Base-by-base conservation (phyloP, 2,113 vertebrate genomes). In the Leptocoma aspasia region DNA sequence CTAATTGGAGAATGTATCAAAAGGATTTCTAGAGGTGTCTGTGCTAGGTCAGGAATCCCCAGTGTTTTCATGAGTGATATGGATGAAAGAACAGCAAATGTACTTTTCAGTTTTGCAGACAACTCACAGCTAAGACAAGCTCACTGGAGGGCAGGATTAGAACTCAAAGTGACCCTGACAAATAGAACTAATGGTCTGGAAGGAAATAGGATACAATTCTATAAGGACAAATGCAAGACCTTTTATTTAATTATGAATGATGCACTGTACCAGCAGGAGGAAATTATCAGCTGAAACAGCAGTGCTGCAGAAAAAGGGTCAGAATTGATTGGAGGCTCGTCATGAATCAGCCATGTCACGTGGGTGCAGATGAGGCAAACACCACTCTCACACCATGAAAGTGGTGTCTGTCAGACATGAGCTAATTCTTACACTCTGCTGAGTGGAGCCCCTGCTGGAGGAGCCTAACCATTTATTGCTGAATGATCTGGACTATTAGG, bases 181-280 rank as follows among this genome's bases (percentile, higher is more conserved):
- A 72, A 80, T 57, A 65, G 53, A 90, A 65, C 78, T 85, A 90
- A 61, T 70, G 28, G 15, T 61, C 66, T 79, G 53, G 63, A 93
- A 91, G 70, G 79, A 95, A 94, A 45, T 2, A 70, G 60, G 69
- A 70, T 84, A 70, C 28, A 65, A 22, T 73, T 91, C 65, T 75
- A 8, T 50, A 49, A 71, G 59, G 88, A 50, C 18, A 92, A 84
- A 77, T 64, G 49, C 8, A 69, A 68, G 78, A 69, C n/a, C 37
- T 85, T 84, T 82, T 45, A 80, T 73, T 85, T 77, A 64, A 76
- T 88, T 91, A 80, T 75, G 63, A 92, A 37, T 59, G 59, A 90
- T 90, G 57, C 0, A 0, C 73, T 92, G 57, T 76, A 68, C 27
- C 73, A 91, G 26, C 23, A 23, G 23, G 41, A 87, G 85, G 75